A percentile compares a stretch with the other conserved stretches of the same genome.
These are phyloP conservation scores for Spongilla lacustris DNA, from an alignment of 37 sponge, comb jelly and placozoan genomes.

Conservation along the genomic window DNA sequence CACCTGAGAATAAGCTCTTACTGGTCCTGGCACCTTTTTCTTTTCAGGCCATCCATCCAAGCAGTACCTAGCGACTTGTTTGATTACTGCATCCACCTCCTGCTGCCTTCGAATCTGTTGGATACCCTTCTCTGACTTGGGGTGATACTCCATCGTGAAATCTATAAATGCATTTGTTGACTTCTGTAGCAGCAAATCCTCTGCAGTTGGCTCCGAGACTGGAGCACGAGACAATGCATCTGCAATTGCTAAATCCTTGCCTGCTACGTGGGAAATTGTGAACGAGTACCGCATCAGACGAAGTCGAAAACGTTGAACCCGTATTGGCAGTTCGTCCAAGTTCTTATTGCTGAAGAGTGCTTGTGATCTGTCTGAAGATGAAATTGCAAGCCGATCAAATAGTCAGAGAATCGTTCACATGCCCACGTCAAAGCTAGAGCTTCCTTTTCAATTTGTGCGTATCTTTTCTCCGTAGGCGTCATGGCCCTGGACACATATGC, in stretches of 20 bases:
- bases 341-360: conserved; percentile 48
- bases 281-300: conserved; percentile 52
- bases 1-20: conserved; percentile 14
- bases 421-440: conserved; percentile 52
- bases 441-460: conserved; percentile 68
- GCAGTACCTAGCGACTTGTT: conserved; percentile 27
- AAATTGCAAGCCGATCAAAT: conserved; percentile 33
- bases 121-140: conserved; percentile 35
- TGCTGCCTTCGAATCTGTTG: conserved; percentile 23
- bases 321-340: conserved; percentile 43
- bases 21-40: not conserved
- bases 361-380: conserved; percentile 67
- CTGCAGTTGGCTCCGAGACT: not conserved
- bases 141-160: conserved; percentile 1
- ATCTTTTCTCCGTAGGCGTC: conserved; percentile 43
- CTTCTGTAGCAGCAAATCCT: not conserved
- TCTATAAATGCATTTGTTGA: conserved; percentile 3
- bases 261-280: conserved; percentile 59
- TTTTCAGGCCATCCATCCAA: conserved; percentile 37
- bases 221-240: conserved; percentile 57
- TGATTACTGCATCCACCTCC: conserved; percentile 33
- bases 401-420: conserved; percentile 42
- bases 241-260: conserved; percentile 51
- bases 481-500: conserved; percentile 56
- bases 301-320: conserved; percentile 50